Percentiles rank a stretch among this genome's conserved stretches.
Evolutionary conservation across 1,140 invertebrate genomes (phyloP).

Genomic region (Magallana ariakensis): DNA sequence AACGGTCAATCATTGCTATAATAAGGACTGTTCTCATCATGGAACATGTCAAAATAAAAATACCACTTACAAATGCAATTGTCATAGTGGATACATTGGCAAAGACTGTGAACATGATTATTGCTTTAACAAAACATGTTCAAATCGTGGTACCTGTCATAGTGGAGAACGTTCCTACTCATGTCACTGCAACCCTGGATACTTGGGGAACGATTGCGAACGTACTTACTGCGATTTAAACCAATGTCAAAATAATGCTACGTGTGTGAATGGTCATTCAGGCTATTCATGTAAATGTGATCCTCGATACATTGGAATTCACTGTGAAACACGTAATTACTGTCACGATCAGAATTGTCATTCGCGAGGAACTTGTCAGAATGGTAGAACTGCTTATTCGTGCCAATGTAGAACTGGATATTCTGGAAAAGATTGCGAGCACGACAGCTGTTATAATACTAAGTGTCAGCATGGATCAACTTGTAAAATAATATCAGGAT

Average conservation of each 20-base stretch:
- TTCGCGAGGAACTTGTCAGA: slow-evolving; percentile 96
- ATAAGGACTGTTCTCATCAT: background rate
- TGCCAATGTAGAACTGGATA: slow-evolving; percentile 94
- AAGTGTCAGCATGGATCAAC: slow-evolving; percentile 33
- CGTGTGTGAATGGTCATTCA: slow-evolving; percentile 6
- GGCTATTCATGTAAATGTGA: background rate
- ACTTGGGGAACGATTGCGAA: slow-evolving; percentile 17
- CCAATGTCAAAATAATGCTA: slow-evolving; percentile 19
- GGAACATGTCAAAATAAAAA: too few species aligned
- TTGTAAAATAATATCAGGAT: background rate
- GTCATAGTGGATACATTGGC: background rate
- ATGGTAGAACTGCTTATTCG: slow-evolving; percentile 80
- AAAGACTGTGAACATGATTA: background rate
- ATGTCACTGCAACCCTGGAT: slow-evolving; percentile 25
- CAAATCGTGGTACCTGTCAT: background rate
- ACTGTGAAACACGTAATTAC: background rate
- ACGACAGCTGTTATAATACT: background rate
- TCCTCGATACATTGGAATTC: background rate
- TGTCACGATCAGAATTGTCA: slow-evolving; percentile 78
- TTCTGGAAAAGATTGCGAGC: slow-evolving; percentile 91
- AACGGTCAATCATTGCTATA: too few species aligned
- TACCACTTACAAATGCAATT: background rate
- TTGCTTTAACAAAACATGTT: background rate
- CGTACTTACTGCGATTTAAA: background rate
- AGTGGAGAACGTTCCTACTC: too few species aligned